Evolutionary conservation across 2,797 vertebrate species (phyloP).

Genomic region (Galaxias olidus): DNA sequence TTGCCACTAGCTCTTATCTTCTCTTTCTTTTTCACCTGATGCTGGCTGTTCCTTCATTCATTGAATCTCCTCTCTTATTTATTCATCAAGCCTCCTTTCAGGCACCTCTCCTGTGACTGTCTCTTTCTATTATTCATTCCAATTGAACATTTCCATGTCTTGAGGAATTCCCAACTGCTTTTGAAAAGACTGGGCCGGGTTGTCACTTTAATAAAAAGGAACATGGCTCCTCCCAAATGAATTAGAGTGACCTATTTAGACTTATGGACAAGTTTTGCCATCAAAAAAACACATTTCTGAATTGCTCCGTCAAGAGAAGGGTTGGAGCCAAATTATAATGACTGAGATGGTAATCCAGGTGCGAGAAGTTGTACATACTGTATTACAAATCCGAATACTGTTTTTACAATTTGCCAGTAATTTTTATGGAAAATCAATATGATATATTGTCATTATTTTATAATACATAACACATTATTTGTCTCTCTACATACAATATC

Average conservation of each 20-base stretch:
- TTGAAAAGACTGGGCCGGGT: constrained; percentile 16
- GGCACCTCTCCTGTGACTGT: constrained; percentile 23
- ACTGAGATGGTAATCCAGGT: too few relatives aligned
- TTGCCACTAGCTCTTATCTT: too few relatives aligned
- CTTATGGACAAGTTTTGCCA: constrained; percentile 11
- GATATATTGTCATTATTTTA: too few relatives aligned
- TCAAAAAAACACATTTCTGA: constrained; percentile 14
- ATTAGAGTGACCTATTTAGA: constrained; percentile 29
- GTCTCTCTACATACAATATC: too few relatives aligned
- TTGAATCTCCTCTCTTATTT: constrained; percentile 9
- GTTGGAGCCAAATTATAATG: too few relatives aligned
- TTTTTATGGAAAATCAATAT: too few relatives aligned
- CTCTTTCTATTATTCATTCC: constrained; percentile 30
- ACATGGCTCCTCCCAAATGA: constrained; percentile 23
- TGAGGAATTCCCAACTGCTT: constrained; percentile 28
- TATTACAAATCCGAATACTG: too few relatives aligned
- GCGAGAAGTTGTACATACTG: too few relatives aligned
- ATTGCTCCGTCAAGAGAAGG: background rate
- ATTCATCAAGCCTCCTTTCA: constrained; percentile 25
- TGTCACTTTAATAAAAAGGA: constrained; percentile 35
- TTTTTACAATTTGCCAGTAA: too few relatives aligned
- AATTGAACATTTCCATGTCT: constrained; percentile 28
- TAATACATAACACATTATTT: too few relatives aligned
- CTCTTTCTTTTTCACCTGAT: too few relatives aligned
- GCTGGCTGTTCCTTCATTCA: background rate